Evolutionary conservation across 2,797 vertebrate species (phyloP).

Genomic region (Chloroceryle inda): DNA sequence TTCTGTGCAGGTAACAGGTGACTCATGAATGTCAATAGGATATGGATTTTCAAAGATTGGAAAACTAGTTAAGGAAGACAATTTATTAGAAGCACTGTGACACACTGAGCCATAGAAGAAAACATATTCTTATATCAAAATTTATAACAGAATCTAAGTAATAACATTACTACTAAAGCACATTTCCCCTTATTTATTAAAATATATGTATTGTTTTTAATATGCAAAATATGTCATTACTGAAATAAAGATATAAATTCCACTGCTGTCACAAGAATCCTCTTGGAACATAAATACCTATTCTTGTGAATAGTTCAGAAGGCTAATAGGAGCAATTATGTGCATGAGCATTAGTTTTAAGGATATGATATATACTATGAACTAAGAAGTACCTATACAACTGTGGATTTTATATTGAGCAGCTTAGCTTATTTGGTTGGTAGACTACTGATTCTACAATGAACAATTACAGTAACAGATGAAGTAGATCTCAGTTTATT

Average conservation of each 20-base stretch:
- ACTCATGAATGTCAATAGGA: conserved; percentile 98
- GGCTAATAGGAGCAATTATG: background rate
- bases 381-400: background rate
- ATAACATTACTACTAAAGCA: background rate
- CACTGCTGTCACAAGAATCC: background rate
- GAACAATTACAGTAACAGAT: background rate
- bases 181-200: background rate
- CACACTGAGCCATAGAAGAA: conserved; percentile 35
- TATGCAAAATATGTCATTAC: background rate
- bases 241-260: background rate
- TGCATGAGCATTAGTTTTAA: background rate
- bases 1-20: conserved; percentile 96
- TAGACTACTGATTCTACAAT: background rate
- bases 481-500: background rate
- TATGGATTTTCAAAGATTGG: conserved; percentile 99
- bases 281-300: background rate
- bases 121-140: conserved; percentile 22
- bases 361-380: background rate
- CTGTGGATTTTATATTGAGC: background rate
- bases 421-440: background rate
- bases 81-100: conserved; percentile 74
- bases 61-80: conserved; percentile 87
- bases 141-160: background rate
- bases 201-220: background rate
- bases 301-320: background rate